These are phyloP conservation scores for Drosophila buzzatii DNA, from an alignment of 2,888 invertebrate species.

Conservation along the genomic window DNA sequence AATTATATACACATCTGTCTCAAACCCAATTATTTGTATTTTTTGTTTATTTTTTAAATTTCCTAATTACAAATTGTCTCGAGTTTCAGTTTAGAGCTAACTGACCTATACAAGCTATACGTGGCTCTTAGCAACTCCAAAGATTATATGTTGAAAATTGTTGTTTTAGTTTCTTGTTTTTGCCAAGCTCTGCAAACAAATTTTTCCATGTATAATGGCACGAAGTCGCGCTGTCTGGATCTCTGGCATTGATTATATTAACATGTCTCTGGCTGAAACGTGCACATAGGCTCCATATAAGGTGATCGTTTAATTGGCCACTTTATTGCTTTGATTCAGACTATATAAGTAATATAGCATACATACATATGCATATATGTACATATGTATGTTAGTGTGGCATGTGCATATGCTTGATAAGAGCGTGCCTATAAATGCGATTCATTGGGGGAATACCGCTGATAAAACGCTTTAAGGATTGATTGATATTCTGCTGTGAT, in stretches of 20 bases:
- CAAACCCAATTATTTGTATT: neutral
- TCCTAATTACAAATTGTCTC: neutral
- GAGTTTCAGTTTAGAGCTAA: conserved; percentile 3
- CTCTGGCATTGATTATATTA: conserved; percentile 65
- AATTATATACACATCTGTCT: neutral
- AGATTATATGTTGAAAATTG: conserved; percentile 9
- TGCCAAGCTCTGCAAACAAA: conserved; percentile 18
- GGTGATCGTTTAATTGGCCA: conserved; percentile 40
- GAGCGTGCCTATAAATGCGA: conserved; percentile 10
- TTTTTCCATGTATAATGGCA: conserved; percentile 37
- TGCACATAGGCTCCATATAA: conserved; percentile 9
- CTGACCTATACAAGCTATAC: conserved; percentile 22
- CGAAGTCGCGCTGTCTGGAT: conserved; percentile 40
- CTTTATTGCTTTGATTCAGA: conserved; percentile 22
- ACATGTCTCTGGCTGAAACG: conserved; percentile 39
- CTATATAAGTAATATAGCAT: conserved; percentile 1
- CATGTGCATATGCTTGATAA: conserved; percentile 37
- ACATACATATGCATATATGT: neutral
- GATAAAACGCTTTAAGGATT: conserved; percentile 23
- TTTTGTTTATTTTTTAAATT: neutral
- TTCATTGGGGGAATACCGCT: conserved; percentile 54
- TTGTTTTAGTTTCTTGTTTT: conserved; percentile 1
- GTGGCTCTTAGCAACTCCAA: conserved; percentile 2
- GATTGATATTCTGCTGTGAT: conserved; percentile 9
- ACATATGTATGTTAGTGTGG: neutral